These are phyloP conservation scores for Dusona sp. DNA, from an alignment of 2,888 invertebrate species.

Conservation along the genomic window DNA sequence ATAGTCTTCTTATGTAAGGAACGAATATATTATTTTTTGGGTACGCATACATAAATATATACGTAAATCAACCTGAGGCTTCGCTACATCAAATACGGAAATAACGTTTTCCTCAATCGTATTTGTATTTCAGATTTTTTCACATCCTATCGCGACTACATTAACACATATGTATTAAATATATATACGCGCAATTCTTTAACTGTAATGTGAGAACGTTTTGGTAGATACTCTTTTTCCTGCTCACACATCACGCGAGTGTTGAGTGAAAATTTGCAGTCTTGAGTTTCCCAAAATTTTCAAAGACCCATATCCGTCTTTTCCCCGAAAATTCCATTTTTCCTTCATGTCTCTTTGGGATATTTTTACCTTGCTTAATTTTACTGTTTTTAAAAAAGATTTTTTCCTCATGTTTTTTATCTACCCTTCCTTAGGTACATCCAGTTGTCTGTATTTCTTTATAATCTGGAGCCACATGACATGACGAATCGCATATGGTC, in stretches of 20 bases:
- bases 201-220: slow-evolving; percentile 24
- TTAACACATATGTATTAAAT: background rate
- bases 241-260: slow-evolving; percentile 22
- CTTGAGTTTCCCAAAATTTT: background rate
- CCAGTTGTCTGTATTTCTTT: slow-evolving; percentile 12
- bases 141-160: slow-evolving; percentile 4
- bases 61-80: background rate
- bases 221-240: slow-evolving; percentile 26
- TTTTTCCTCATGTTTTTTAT: background rate
- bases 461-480: background rate
- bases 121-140: slow-evolving; percentile 29
- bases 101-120: slow-evolving; percentile 27
- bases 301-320: slow-evolving; percentile 6
- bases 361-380: slow-evolving; percentile 17
- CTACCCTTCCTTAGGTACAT: background rate
- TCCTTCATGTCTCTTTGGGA: background rate
- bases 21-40: background rate
- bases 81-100: background rate
- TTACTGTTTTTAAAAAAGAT: background rate
- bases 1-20: slow-evolving; percentile 19
- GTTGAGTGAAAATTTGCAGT: slow-evolving; percentile 14
- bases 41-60: background rate
- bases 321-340: slow-evolving; percentile 36
- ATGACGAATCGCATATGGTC: background rate
- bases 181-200: background rate